A percentile compares a stretch with the other conserved stretches of the same genome.
Evolutionary conservation across 2,797 vertebrate genomes (phyloP).

Genomic region (Selene dorsalis): DNA sequence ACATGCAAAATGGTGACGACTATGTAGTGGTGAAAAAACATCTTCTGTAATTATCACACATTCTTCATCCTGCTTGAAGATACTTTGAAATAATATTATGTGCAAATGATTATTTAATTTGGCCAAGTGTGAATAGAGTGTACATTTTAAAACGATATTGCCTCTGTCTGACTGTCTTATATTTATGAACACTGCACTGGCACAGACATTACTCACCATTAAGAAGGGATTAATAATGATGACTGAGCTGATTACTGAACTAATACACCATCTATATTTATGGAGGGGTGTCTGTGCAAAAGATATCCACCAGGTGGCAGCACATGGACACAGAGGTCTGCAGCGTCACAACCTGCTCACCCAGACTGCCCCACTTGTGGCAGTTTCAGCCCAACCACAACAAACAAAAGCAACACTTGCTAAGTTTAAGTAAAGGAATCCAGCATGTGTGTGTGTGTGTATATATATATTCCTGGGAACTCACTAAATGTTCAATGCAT

Average conservation of each 20-base stretch:
- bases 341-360: background rate
- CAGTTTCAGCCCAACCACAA: conserved; percentile 1
- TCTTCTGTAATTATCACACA: background rate
- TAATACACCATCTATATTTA: background rate
- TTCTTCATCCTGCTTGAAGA: background rate
- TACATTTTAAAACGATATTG: background rate
- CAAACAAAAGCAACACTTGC: conserved; percentile 6
- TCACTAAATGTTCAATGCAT: background rate
- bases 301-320: conserved; percentile 75
- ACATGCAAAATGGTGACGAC: background rate
- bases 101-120: background rate
- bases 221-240: conserved; percentile 3
- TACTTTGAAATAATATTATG: background rate
- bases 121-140: background rate
- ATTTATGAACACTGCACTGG: background rate
- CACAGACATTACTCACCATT: background rate
- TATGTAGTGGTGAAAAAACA: background rate
- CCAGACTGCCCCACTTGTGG: background rate
- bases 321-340: conserved; percentile 13
- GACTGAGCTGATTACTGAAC: background rate
- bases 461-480: background rate
- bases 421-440: background rate
- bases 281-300: background rate
- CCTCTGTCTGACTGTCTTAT: background rate
- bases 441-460: too few species aligned